Evolutionary conservation across 1,140 invertebrate species (phyloP).

Genomic region (Leucophenga varia): DNA sequence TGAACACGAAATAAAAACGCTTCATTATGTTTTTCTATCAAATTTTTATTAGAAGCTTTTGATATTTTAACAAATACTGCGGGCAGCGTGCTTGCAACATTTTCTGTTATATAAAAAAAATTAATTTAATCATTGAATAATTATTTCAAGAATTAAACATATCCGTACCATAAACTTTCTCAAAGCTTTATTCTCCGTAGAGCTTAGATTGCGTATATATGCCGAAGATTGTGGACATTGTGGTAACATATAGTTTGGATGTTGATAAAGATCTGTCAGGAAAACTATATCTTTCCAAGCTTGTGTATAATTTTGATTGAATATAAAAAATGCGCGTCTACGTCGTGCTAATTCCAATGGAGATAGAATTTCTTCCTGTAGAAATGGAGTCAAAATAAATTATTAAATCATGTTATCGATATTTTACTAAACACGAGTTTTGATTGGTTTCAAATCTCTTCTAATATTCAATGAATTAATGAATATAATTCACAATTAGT

Average conservation of each 20-base stretch:
- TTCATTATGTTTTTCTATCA: constrained; percentile 27
- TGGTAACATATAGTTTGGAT: constrained; percentile 29
- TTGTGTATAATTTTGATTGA: constrained; percentile 42
- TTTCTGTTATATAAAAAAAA: constrained; percentile 27
- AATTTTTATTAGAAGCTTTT: constrained; percentile 27
- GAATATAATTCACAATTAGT: too few relatives aligned
- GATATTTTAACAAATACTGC: constrained; percentile 31
- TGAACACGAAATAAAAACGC: constrained; percentile 34
- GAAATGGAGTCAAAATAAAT: too few relatives aligned
- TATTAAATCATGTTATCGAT: too few relatives aligned
- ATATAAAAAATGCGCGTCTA: constrained; percentile 35
- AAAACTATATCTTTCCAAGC: constrained; percentile 45
- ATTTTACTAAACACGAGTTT: too few relatives aligned
- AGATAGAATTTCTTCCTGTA: constrained; percentile 33
- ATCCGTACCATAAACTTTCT: constrained; percentile 26
- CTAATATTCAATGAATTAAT: too few relatives aligned
- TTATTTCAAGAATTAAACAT: not conserved
- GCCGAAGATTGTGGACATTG: constrained; percentile 29
- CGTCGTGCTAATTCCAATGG: constrained; percentile 38
- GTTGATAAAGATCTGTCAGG: constrained; percentile 31
- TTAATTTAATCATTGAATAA: not conserved
- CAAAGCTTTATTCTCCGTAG: constrained; percentile 29
- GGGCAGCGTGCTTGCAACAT: constrained; percentile 45
- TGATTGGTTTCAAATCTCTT: too few relatives aligned
- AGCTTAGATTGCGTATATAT: constrained; percentile 13